These are phyloP conservation scores for Drosophila mimica DNA, from an alignment of 2,888 invertebrate genomes.

Conservation along the genomic window DNA sequence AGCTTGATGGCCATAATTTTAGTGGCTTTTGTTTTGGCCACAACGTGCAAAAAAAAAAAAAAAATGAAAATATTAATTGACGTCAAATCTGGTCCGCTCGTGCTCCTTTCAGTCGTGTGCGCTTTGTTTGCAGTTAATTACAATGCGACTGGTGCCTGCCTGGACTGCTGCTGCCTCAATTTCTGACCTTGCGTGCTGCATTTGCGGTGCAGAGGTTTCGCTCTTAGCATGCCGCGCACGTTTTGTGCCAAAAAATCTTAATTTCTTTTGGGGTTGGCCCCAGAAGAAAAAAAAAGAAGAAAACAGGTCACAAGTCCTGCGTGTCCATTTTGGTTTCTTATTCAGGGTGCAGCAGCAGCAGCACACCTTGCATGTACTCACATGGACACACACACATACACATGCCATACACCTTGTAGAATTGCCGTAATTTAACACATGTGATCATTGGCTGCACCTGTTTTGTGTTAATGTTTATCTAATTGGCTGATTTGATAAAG, in stretches of 20 bases:
- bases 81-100: slow-evolving; percentile 55
- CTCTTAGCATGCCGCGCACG: slow-evolving; percentile 64
- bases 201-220: slow-evolving; percentile 44
- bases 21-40: slow-evolving; percentile 50
- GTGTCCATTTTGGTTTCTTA: slow-evolving; percentile 59
- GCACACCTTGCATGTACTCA: slow-evolving; percentile 22
- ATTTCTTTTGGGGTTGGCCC: slow-evolving; percentile 62
- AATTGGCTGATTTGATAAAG: slow-evolving; percentile 16
- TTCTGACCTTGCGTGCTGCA: slow-evolving; percentile 77
- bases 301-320: slow-evolving; percentile 47
- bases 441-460: slow-evolving; percentile 73
- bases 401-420: not conserved
- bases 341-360: slow-evolving; percentile 63
- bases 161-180: slow-evolving; percentile 5
- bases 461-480: slow-evolving; percentile 55
- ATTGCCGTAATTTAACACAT: slow-evolving; percentile 26
- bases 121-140: slow-evolving; percentile 73
- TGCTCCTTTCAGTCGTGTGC: slow-evolving; percentile 21
- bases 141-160: slow-evolving; percentile 44
- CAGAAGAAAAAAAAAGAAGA: slow-evolving; percentile 4
- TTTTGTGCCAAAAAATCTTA: slow-evolving; percentile 76
- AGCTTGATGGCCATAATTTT: slow-evolving; percentile 50
- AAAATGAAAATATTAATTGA: slow-evolving; percentile 62
- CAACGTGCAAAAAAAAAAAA: slow-evolving; percentile 35
- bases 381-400: slow-evolving; percentile 1